These are phyloP conservation scores for Myioborus melanocephalus DNA, from an alignment of 2,797 vertebrate species.

Conservation along the genomic window DNA sequence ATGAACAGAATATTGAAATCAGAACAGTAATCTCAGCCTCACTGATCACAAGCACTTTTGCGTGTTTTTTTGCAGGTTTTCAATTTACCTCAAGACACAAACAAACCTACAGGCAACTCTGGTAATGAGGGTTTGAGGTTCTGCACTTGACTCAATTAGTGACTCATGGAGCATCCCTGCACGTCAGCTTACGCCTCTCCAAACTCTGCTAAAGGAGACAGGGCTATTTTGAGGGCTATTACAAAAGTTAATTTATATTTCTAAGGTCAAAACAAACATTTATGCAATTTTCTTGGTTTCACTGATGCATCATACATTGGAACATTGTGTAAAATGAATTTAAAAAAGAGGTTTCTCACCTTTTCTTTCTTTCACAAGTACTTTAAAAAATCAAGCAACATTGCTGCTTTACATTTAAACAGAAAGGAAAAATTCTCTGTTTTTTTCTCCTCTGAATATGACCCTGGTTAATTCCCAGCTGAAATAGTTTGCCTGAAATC, in stretches of 20 bases:
- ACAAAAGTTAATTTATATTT: background rate
- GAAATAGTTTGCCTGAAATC: background rate
- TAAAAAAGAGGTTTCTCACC: background rate
- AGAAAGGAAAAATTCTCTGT: rapidly evolving
- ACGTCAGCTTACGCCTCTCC: background rate
- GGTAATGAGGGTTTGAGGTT: conserved; percentile 23
- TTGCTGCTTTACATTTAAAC: background rate
- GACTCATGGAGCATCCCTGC: background rate
- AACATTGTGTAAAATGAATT: background rate
- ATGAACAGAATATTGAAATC: background rate
- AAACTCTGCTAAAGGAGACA: background rate
- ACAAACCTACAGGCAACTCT: background rate
- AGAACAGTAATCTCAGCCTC: background rate
- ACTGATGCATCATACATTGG: background rate
- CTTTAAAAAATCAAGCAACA: background rate
- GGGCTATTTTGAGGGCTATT: background rate
- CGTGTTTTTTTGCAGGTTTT: background rate
- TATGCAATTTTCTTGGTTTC: background rate
- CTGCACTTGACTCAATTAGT: background rate
- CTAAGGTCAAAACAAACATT: background rate
- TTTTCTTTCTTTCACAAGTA: background rate
- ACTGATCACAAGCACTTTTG: background rate
- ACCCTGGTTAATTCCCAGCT: background rate
- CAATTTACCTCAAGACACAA: background rate
- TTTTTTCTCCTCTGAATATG: background rate